Conservation (phyloP, 2,113 vertebrate genomes). For the Platycercus adscitus region DNA sequence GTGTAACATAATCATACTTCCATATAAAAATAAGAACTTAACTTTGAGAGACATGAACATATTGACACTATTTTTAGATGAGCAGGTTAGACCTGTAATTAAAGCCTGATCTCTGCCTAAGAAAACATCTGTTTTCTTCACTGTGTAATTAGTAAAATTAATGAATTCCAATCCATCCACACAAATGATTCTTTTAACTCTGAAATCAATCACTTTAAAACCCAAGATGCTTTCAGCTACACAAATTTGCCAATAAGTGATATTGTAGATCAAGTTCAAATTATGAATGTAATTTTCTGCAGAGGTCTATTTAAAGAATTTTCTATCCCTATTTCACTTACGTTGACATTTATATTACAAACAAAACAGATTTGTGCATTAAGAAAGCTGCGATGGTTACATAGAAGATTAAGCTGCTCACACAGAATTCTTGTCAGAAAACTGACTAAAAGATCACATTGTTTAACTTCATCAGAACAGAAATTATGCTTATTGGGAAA, state of each 20-base stretch:
- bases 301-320: not conserved
- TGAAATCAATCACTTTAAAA: slow-evolving; percentile 82
- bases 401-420: not conserved
- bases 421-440: not conserved
- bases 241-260: slow-evolving; percentile 59
- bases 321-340: not conserved
- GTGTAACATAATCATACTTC: not conserved
- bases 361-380: not conserved
- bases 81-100: slow-evolving; percentile 79
- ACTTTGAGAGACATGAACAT: slow-evolving; percentile 46
- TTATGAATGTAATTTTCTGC: not conserved
- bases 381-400: not conserved
- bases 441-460: not conserved
- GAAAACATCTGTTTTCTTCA: slow-evolving; percentile 86
- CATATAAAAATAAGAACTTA: slow-evolving; percentile 22
- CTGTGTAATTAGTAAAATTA: slow-evolving; percentile 86
- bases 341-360: not conserved
- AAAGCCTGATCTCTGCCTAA: slow-evolving; percentile 79
- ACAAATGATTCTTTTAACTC: slow-evolving; percentile 83
- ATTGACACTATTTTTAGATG: slow-evolving; percentile 78
- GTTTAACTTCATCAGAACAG: not conserved
- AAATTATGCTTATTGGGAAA: not conserved
- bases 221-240: slow-evolving; percentile 50
- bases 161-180: slow-evolving; percentile 84
- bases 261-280: slow-evolving; percentile 45